Base-by-base conservation (phyloP, 2,113 vertebrate genomes). In the Grammomys surdaster region DNA sequence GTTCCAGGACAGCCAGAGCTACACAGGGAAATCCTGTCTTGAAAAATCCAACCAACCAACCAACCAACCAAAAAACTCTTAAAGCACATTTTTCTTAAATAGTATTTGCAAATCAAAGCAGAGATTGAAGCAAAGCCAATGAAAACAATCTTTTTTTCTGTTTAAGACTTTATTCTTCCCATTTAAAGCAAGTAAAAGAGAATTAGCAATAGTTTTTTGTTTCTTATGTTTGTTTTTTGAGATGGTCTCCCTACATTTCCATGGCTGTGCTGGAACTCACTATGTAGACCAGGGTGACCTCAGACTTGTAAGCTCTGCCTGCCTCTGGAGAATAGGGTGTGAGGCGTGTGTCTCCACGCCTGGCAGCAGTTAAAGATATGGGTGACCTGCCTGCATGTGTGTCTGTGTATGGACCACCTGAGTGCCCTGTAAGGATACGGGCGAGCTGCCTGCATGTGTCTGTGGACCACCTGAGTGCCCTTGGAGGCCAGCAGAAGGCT, bases 1-100 rank as follows among this genome's bases (percentile, higher is more conserved):
- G 60, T 63, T 63, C 60, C 60, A 63, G 65, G 65, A 12, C 65
- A 67, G 65, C 65, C 4, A 13, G 65, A 5, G 11, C 28, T 67
- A 67, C 65, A 67, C 65, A 67, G 28, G 13, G 65, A 67, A 67
- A 67, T 13, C 28, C 65, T 67, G 65, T 31, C 12, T 67, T 31
- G 65, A 67, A 67, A 67, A 67, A 67, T 31, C 11, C 51, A 51
- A 51, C 51, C 51, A 67, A 67, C 28, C 28, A 67, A 67, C 63
- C 26, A 65, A 28, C 65, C 28, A 67, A 67, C 63, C 26, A 28
- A 65, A 20, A 65, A 65, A 11, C 28, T 28, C 46, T 46, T 95
- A 94, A 94, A 95, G 93, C 43, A 82, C 58, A 69, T 80, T 91
- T 91, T 87, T 91, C 11, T 92, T 92, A 90, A 90, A 94, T 84